These are phyloP conservation scores for Pogonophryne albipinna DNA, from an alignment of 2,797 vertebrate species.

Conservation along the genomic window DNA sequence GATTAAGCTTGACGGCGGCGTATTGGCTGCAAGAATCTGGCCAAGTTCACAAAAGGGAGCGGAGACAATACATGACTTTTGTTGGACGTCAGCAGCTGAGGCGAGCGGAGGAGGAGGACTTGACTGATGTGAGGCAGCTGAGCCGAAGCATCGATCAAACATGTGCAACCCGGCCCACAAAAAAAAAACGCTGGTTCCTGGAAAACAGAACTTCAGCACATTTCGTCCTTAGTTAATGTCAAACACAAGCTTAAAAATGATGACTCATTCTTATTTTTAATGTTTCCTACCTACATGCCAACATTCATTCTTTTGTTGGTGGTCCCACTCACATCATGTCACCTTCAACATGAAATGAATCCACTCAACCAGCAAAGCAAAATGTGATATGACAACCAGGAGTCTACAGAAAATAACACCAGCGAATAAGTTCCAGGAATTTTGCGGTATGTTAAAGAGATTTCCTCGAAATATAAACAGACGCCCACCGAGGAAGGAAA, in stretches of 20 bases:
- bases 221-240: slow-evolving; percentile 29
- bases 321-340: slow-evolving; percentile 15
- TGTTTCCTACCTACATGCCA: background rate
- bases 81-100: slow-evolving; percentile 64
- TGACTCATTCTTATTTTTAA: slow-evolving; percentile 12
- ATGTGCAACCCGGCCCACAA: slow-evolving; percentile 38
- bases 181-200: slow-evolving; percentile 39
- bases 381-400: slow-evolving; percentile 13
- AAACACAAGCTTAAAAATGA: fast-evolving
- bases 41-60: slow-evolving; percentile 62
- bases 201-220: slow-evolving; percentile 58
- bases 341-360: no score
- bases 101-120: slow-evolving; percentile 45
- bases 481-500: slow-evolving; percentile 12
- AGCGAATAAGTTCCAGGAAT: background rate
- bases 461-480: slow-evolving; percentile 5
- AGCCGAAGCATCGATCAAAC: slow-evolving; percentile 63
- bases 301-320: slow-evolving; percentile 14
- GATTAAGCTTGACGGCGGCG: slow-evolving; percentile 68
- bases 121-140: slow-evolving; percentile 62
- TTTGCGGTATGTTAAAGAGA: background rate
- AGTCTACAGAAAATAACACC: background rate
- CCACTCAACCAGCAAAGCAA: background rate
- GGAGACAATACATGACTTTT: slow-evolving; percentile 52
- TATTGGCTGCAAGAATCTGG: slow-evolving; percentile 52